A percentile compares a stretch with the other conserved stretches of the same genome.
Evolutionary conservation across 2,113 vertebrate species (phyloP).

Genomic region (Noctilio leporinus): DNA sequence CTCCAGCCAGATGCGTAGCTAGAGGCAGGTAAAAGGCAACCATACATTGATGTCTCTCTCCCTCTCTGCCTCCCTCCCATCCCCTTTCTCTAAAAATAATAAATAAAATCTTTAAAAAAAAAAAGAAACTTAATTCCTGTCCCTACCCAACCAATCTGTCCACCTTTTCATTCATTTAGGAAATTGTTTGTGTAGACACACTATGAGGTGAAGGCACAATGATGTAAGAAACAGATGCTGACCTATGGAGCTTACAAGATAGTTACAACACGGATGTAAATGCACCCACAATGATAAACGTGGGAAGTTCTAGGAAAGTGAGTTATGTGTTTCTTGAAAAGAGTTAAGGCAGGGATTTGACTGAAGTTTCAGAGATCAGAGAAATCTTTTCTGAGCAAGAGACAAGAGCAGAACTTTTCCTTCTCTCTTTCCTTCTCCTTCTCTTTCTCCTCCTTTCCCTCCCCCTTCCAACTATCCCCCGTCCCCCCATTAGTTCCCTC

Average conservation of each 20-base stretch:
- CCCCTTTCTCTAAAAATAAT: no score
- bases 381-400: background rate
- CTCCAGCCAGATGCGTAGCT: no score
- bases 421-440: background rate
- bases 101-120: no score
- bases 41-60: no score
- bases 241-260: background rate
- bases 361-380: background rate
- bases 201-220: background rate
- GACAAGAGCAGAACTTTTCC: background rate
- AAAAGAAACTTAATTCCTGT: no score
- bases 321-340: background rate
- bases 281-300: background rate
- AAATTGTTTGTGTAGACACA: background rate
- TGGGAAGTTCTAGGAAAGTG: background rate
- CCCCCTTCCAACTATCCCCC: background rate
- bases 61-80: no score
- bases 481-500: no score
- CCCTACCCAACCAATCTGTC: background rate
- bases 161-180: background rate
- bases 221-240: background rate
- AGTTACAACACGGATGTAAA: background rate
- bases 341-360: background rate
- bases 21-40: no score
- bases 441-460: rapidly evolving